Conservation (phyloP, 2,888 invertebrate species). For the Orthosia gracilis region DNA sequence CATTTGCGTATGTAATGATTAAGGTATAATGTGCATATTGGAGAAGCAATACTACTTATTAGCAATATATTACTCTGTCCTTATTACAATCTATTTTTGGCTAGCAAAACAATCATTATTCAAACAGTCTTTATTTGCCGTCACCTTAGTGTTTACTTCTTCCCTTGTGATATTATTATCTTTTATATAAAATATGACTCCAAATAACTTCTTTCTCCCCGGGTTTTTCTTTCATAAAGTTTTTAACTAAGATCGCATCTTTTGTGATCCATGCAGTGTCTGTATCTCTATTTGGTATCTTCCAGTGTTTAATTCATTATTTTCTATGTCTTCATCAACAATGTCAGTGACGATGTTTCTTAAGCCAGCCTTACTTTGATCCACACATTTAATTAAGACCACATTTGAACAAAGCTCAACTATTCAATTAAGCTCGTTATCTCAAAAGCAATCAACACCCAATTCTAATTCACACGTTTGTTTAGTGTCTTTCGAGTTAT, state of each 20-base stretch:
- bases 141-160: neutral
- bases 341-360: neutral
- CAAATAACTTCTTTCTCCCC: neutral
- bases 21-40: too few relatives aligned
- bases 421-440: constrained; percentile 20
- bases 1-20: neutral
- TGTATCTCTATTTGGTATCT: too few relatives aligned
- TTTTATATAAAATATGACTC: neutral
- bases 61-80: too few relatives aligned
- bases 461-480: constrained; percentile 34
- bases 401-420: neutral
- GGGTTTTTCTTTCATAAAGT: neutral
- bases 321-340: neutral
- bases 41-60: too few relatives aligned
- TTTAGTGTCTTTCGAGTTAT: constrained; percentile 44
- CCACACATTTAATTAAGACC: neutral
- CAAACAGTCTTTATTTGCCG: neutral
- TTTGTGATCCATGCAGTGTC: neutral
- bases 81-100: neutral
- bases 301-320: neutral
- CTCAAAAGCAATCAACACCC: constrained; percentile 20
- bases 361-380: neutral
- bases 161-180: too few relatives aligned
- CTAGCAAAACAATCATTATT: too few relatives aligned
- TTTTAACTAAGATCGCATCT: neutral